Evolutionary conservation across 2,888 invertebrate species (phyloP).

Genomic region (Amiota mariae): DNA sequence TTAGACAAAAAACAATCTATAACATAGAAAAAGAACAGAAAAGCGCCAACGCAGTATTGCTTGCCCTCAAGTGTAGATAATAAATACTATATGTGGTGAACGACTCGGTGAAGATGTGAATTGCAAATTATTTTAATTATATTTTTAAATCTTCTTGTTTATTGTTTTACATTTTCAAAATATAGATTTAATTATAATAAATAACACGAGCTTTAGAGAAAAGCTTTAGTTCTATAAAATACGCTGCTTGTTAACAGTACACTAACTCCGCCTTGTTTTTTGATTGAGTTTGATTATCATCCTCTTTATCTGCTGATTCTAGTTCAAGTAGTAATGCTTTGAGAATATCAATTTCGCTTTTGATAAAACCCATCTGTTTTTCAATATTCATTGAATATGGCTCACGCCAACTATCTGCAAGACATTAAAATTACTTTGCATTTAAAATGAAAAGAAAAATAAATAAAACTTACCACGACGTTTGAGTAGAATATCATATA

Average conservation of each 20-base stretch:
- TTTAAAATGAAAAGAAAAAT: background rate
- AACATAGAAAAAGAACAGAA: too few relatives aligned
- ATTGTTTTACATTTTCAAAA: too few relatives aligned
- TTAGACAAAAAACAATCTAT: too few relatives aligned
- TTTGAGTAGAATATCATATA: background rate
- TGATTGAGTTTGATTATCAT: background rate
- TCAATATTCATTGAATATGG: background rate
- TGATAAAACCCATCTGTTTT: background rate
- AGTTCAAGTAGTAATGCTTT: background rate
- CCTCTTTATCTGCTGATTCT: background rate
- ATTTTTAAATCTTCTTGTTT: too few relatives aligned
- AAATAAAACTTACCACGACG: background rate
- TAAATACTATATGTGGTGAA: too few relatives aligned
- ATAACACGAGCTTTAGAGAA: too few relatives aligned
- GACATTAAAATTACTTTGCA: too few relatives aligned
- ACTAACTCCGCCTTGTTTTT: background rate
- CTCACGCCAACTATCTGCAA: background rate
- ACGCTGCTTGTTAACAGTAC: background rate
- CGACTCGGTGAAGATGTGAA: too few relatives aligned
- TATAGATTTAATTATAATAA: too few relatives aligned
- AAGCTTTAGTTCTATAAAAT: background rate
- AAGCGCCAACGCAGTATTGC: too few relatives aligned
- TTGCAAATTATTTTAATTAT: too few relatives aligned
- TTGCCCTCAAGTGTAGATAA: too few relatives aligned
- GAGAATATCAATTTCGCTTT: constrained; percentile 1